Base-by-base conservation (phyloP, 2,797 vertebrate species). In the Protosalanx chinensis region DNA sequence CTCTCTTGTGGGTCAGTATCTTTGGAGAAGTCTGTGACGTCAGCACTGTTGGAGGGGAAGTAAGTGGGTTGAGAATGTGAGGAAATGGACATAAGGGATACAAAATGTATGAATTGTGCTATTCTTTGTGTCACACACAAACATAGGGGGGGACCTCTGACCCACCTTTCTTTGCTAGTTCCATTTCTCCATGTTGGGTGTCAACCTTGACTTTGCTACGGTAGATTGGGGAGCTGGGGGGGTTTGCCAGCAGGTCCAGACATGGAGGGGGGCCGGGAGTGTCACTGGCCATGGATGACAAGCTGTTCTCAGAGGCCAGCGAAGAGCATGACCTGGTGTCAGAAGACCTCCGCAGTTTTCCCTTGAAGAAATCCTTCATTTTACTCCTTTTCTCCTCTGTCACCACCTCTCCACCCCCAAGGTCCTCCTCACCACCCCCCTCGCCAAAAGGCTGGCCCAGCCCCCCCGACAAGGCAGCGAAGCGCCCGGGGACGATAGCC, bases 251-350 rank as follows among this genome's bases (percentile, higher is more conserved):
- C 0, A 91, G 79, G 0, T 91, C 90, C 1, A 94, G 80, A 53
- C 91, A 93, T 64, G 92, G 90, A n/a, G 85, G 91, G 59, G 91
- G 91, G 46, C 86, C 88, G 23, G 92, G 89, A 70, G 90, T 93
- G 8, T 94, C 94, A 0, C 97, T 95, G 68, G 93, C 85, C 0
- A 95, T 92, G 41, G 97, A 98, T 1, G 90, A 91, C 80, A 94
- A 5, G 60, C 96, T 98, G 84, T 95, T 96, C 83, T 97, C 96
- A 0, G 98, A 99, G 0, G 95, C 95, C 86, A 98, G 86, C 0
- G 97, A 98, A 0, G 96, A 95, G 86, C 90, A 98, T 18, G 96
- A 99, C 62, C 91, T 94, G 0, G 94, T 96, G 81, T 98, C 91
- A 0, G 96, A 95, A 0, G 94, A 95, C 85, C 95, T 96, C 33